Percentiles rank a stretch among this genome's conserved stretches.
Evolutionary conservation across 2,888 invertebrate species (phyloP).

Genomic region (Reticulitermes lucifugus): DNA sequence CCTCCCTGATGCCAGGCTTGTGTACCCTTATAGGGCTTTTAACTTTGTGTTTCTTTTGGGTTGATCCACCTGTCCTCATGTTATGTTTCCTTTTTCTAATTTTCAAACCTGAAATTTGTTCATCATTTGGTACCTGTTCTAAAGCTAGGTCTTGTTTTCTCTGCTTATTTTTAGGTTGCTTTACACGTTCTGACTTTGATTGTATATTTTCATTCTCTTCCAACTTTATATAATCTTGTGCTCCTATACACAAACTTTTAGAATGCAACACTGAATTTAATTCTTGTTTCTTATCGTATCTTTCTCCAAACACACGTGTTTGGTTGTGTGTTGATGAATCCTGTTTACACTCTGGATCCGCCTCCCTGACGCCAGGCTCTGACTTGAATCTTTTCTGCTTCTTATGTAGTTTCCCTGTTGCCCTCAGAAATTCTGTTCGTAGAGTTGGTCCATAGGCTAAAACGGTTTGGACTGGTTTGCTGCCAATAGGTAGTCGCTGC

Average conservation of each 20-base stretch:
- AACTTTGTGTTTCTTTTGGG: neutral
- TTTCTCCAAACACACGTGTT: neutral
- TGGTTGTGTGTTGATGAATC: neutral
- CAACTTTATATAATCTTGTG: neutral
- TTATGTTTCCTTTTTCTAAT: neutral
- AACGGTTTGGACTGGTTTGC: constrained; percentile 19
- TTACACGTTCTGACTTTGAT: neutral
- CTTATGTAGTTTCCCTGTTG: neutral
- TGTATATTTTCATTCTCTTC: neutral
- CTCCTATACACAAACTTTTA: neutral
- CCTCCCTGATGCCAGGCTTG: neutral
- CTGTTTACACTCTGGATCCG: neutral
- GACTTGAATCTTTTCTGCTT: neutral
- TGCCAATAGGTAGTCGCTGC: constrained; percentile 23
- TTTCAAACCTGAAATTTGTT: neutral
- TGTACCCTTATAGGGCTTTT: neutral
- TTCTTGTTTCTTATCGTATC: neutral
- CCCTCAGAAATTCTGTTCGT: constrained; percentile 15
- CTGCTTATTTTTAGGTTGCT: neutral
- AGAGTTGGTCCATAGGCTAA: constrained; percentile 11
- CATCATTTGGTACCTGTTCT: neutral
- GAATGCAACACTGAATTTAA: too few relatives aligned
- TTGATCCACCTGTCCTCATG: neutral
- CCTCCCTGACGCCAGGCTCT: neutral
- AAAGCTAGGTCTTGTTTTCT: neutral